Percentiles rank a stretch among this genome's conserved stretches.
Conservation (phyloP, 1,140 invertebrate species). For the Zeugodacus cucurbitae region DNA sequence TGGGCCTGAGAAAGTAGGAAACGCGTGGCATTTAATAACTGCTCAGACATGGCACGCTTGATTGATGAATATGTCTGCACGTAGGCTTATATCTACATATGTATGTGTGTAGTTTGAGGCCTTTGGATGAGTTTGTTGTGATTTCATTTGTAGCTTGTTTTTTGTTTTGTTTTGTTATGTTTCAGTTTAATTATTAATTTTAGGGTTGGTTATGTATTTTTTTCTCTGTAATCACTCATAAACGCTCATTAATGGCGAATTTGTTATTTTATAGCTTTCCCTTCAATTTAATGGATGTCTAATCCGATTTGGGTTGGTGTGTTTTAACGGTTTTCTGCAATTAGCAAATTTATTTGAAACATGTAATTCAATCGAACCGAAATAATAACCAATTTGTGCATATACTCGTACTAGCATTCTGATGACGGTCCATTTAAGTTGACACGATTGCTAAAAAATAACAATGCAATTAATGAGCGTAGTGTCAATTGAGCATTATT, state of each 20-base stretch:
- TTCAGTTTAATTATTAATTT: not conserved
- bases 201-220: not conserved
- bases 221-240: slow-evolving; percentile 5
- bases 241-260: slow-evolving; percentile 17
- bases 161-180: not conserved
- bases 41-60: not conserved
- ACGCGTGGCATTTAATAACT: slow-evolving; percentile 32
- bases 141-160: not conserved
- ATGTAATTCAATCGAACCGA: not conserved
- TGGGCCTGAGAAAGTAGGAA: slow-evolving; percentile 24
- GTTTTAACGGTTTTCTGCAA: slow-evolving; percentile 26
- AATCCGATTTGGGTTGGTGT: not conserved
- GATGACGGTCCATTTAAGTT: too few relatives aligned
- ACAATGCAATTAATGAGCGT: not conserved
- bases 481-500: not conserved
- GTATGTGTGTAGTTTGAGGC: not conserved
- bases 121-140: not conserved
- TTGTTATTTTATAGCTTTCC: not conserved
- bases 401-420: not conserved
- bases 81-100: not conserved
- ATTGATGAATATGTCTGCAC: not conserved
- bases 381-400: not conserved
- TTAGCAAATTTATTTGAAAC: not conserved
- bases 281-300: not conserved
- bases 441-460: not conserved